Conservation (phyloP, 2,888 invertebrate species). For the Maniola hyperantus region DNA sequence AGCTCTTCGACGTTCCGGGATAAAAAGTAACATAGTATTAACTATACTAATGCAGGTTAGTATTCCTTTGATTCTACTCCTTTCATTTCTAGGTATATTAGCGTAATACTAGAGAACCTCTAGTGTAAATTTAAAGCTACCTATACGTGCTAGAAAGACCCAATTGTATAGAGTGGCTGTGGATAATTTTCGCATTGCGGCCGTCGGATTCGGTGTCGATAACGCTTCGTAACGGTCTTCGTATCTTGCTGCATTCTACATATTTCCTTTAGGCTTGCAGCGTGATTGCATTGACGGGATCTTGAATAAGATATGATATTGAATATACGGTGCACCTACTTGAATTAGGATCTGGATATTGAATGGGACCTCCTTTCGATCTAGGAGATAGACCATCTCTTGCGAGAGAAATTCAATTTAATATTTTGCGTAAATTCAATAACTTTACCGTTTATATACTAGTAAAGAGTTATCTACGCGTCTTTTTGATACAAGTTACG, state of each 20-base stretch:
- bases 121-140: constrained; percentile 17
- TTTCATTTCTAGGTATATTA: constrained; percentile 7
- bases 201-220: constrained; percentile 74
- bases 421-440: constrained; percentile 9
- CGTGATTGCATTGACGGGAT: constrained; percentile 39
- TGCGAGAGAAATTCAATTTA: background rate
- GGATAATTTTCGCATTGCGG: constrained; percentile 79
- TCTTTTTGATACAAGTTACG: too few relatives aligned
- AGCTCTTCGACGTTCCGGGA: too few relatives aligned
- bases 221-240: constrained; percentile 72
- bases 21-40: too few relatives aligned
- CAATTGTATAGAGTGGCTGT: constrained; percentile 46
- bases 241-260: constrained; percentile 68
- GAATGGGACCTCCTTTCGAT: constrained; percentile 30
- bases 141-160: constrained; percentile 29
- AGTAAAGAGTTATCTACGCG: too few relatives aligned
- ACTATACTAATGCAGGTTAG: too few relatives aligned
- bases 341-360: constrained; percentile 27
- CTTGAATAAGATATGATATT: constrained; percentile 37
- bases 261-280: constrained; percentile 62
- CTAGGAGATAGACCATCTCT: constrained; percentile 12
- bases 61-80: background rate
- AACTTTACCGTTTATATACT: background rate
- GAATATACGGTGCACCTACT: constrained; percentile 31
- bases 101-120: constrained; percentile 22